Evolutionary conservation across 1,140 invertebrate species (phyloP).

Genomic region (Euura lappo): DNA sequence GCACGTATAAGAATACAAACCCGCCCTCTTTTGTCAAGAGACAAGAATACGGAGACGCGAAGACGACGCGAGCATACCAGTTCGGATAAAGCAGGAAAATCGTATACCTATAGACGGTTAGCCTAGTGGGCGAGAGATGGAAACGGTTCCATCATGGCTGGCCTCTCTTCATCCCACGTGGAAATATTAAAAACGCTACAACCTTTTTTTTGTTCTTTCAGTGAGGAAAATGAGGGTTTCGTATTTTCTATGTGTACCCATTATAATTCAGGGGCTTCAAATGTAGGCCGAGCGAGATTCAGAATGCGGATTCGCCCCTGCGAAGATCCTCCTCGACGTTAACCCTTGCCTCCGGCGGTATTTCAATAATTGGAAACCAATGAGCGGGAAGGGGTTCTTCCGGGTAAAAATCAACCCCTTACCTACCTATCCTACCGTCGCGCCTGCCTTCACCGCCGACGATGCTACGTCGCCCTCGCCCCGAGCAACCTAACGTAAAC

Average conservation of each 20-base stretch:
- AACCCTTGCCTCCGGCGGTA: slow-evolving; percentile 27
- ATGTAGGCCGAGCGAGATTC: neutral
- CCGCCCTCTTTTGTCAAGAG: slow-evolving; percentile 15
- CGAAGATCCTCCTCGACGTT: neutral
- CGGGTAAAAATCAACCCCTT: slow-evolving; percentile 50
- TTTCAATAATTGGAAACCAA: slow-evolving; percentile 49
- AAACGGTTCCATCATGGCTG: slow-evolving; percentile 19
- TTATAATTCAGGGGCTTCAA: neutral
- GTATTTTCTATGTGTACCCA: too few relatives aligned
- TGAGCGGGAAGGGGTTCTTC: slow-evolving; percentile 42
- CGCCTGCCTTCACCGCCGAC: neutral
- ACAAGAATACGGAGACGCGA: slow-evolving; percentile 18
- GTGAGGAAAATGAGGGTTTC: too few relatives aligned
- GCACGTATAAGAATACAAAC: slow-evolving; percentile 13
- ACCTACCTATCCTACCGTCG: neutral
- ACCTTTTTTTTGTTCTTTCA: neutral
- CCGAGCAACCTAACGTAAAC: slow-evolving; percentile 35
- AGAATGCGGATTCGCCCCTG: neutral
- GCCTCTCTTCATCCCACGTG: neutral
- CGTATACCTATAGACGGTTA: neutral
- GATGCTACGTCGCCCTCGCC: slow-evolving; percentile 22
- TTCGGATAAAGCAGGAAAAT: neutral
- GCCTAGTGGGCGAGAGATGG: slow-evolving; percentile 10
- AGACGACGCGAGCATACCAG: slow-evolving; percentile 14
- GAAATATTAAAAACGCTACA: neutral